These are phyloP conservation scores for Drosophila phalerata DNA, from an alignment of 2,888 invertebrate species.

Conservation along the genomic window DNA sequence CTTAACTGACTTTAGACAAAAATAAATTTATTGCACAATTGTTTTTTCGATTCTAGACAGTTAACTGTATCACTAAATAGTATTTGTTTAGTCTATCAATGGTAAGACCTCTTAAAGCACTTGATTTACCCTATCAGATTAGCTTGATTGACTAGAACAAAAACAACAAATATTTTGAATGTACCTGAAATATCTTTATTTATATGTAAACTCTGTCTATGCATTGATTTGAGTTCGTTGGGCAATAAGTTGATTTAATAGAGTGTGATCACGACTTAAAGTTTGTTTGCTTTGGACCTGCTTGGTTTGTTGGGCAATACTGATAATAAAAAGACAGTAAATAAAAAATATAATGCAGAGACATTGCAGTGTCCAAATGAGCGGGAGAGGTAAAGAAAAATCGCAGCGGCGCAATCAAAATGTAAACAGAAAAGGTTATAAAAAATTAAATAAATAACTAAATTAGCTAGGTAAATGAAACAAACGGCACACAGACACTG, in stretches of 20 bases:
- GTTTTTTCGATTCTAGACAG: conserved; percentile 13
- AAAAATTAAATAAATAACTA: conserved; percentile 71
- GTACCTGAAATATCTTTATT: conserved; percentile 1
- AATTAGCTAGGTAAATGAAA: conserved; percentile 60
- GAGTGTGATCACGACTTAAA: conserved; percentile 61
- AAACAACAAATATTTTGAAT: conserved; percentile 10
- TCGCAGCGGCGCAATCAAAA: conserved; percentile 63
- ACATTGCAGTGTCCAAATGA: conserved; percentile 20
- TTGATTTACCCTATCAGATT: conserved; percentile 32
- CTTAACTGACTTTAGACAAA: background rate
- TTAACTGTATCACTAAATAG: conserved; percentile 15
- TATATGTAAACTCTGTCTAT: conserved; percentile 12
- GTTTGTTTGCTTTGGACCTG: conserved; percentile 32
- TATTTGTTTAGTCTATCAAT: conserved; percentile 24
- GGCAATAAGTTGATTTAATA: conserved; percentile 52
- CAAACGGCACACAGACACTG: conserved; percentile 36
- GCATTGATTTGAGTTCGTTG: conserved; percentile 31
- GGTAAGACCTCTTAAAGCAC: background rate
- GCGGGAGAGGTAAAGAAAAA: conserved; percentile 14
- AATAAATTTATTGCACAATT: conserved; percentile 28
- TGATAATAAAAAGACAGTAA: conserved; percentile 33
- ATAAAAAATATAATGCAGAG: conserved; percentile 2
- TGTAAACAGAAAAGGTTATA: conserved; percentile 65
- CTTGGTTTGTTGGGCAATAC: conserved; percentile 41
- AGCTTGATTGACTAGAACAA: conserved; percentile 10